Conservation (phyloP, 2,113 vertebrate species). For the Melanostigma gelatinosum region DNA sequence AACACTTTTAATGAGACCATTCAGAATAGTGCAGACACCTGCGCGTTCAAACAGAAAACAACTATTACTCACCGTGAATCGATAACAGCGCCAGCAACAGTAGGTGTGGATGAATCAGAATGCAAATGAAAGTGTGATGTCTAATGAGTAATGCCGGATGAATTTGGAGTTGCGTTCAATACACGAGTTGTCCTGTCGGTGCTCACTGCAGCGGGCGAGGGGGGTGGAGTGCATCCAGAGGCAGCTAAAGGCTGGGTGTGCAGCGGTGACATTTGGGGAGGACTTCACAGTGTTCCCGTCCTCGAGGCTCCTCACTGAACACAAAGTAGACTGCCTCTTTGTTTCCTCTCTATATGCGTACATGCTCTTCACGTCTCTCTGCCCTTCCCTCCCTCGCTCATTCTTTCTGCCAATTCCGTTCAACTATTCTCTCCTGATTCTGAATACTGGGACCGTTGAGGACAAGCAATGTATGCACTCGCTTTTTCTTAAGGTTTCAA, state of each 20-base stretch:
- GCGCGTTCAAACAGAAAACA: slow-evolving; percentile 57
- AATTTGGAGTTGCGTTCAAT: slow-evolving; percentile 31
- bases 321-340: slow-evolving; percentile 26
- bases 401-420: background rate
- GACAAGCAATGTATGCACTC: background rate
- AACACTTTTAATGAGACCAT: slow-evolving; percentile 61
- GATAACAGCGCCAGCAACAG: slow-evolving; percentile 27
- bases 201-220: slow-evolving; percentile 12
- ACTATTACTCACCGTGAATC: slow-evolving; percentile 53
- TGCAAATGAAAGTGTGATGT: slow-evolving; percentile 41
- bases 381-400: background rate
- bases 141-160: slow-evolving; percentile 34
- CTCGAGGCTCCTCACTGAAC: slow-evolving; percentile 36
- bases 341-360: slow-evolving; percentile 2
- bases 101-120: slow-evolving; percentile 58
- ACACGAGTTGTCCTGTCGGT: slow-evolving; percentile 22
- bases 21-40: slow-evolving; percentile 53
- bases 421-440: background rate
- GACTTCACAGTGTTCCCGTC: slow-evolving; percentile 31
- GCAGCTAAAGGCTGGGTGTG: slow-evolving; percentile 40
- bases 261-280: slow-evolving; percentile 56
- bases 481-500: background rate
- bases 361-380: slow-evolving; percentile 8
- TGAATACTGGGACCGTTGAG: background rate
- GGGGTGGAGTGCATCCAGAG: slow-evolving; percentile 50